Base-by-base conservation (phyloP, 1,140 invertebrate genomes). In the Hesperophylax magnus region DNA sequence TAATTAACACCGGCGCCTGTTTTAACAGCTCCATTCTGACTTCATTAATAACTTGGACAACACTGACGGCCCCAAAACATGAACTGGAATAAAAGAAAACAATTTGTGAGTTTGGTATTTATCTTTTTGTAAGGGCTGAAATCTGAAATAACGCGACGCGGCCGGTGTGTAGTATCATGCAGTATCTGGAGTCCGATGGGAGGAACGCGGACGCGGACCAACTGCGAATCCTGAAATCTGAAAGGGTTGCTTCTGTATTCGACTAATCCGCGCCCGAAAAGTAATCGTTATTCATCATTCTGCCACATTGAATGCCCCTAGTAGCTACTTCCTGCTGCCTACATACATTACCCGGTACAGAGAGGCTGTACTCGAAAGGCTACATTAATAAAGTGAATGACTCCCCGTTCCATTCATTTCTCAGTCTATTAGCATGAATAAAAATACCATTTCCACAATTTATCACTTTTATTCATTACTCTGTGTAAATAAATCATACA, bases 371-470 rank as follows among this genome's bases (percentile, higher is more conserved):
- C 67, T 71, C 67, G 9, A 47, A 24, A 52, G 67, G 67, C n/a
- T 52, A 71, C 67, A 71, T 71, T 71, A 71, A 71, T 71, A 71
- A 71, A 39, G 17, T 22, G 31, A 71, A 71, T 71, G 67, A 71
- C 67, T 69, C 39, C 67, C 39, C 34, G 39, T 71, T 71, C 53
- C 34, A 69, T 71, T 47, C 31, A 71, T 71, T 71, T n/a, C 15
- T 47, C 39, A 47, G 39, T 47, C 20, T 67, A 67, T 31, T 27
- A 31, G 63, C n/a, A n/a, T 67, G 63, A 67, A 67, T 67, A 67
- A 34, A 67, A 67, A 31, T 34, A 6, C 24, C 24, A 71, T 20
- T 71, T 34, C n/a, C 67, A 39, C 39, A 69, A 71, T 71, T 47
- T 39, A 52, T 71, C 67, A 47, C 34, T 69, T 20, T 11, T 24